phyloP scores from a whole-genome alignment of 2,113 vertebrate genomes.

The Thinocorus orbignyianus region DNA sequence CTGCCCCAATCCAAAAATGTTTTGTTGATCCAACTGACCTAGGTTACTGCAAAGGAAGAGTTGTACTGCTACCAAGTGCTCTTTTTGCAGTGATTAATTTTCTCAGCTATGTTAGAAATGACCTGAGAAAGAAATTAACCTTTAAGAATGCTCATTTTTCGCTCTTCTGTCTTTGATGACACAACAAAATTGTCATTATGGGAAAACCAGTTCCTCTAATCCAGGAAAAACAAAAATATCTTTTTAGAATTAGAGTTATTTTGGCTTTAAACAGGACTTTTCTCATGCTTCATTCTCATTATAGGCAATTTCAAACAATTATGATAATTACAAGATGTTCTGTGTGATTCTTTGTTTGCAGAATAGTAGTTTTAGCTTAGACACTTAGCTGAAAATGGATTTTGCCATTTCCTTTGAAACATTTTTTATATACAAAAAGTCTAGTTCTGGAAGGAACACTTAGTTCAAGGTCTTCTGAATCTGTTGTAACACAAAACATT shows the following conservation, averaged over 20 bases:
- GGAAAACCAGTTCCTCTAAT: background rate
- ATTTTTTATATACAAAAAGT: background rate
- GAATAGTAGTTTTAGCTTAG: background rate
- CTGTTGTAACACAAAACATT: background rate
- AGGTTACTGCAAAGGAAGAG: background rate
- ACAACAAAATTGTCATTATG: background rate
- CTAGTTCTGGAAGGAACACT: background rate
- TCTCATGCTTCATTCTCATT: background rate
- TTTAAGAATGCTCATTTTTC: background rate
- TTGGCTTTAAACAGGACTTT: background rate
- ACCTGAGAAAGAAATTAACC: background rate
- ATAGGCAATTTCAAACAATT: background rate
- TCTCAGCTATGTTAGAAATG: background rate
- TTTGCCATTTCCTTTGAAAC: background rate
- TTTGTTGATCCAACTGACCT: background rate
- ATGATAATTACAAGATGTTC: background rate
- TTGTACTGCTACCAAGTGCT: background rate
- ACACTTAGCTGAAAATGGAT: background rate
- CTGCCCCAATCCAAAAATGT: background rate
- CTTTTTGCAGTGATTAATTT: background rate
- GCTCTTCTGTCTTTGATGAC: background rate
- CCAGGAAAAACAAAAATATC: background rate
- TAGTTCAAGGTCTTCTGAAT: background rate
- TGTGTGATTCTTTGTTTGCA: background rate
- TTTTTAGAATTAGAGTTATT: background rate